Percentiles rank a stretch among this genome's conserved stretches.
phyloP scores from a whole-genome alignment of 2,888 invertebrate genomes.

The Auanema freiburgensis region DNA sequence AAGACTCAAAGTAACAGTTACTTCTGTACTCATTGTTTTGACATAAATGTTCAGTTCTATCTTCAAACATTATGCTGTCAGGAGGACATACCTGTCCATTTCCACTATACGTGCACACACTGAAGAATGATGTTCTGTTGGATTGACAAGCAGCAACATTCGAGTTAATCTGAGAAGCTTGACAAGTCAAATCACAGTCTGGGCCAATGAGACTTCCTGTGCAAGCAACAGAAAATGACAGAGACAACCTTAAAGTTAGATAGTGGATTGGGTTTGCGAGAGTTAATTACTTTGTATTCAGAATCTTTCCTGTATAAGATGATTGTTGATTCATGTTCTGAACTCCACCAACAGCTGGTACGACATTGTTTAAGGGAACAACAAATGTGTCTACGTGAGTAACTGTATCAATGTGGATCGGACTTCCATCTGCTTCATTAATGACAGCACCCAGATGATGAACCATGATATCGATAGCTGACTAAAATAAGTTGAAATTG shows the following conservation, averaged over 20 bases:
- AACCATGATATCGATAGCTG: slow-evolving; percentile 54
- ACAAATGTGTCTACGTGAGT: slow-evolving; percentile 55
- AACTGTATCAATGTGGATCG: slow-evolving; percentile 43
- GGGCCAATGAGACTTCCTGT: slow-evolving; percentile 51
- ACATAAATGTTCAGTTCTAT: too few species aligned
- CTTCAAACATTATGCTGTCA: neutral
- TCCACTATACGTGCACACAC: slow-evolving; percentile 44
- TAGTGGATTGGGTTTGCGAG: neutral
- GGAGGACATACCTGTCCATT: slow-evolving; percentile 21
- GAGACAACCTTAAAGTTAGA: slow-evolving; percentile 24
- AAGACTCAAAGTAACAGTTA: slow-evolving; percentile 2
- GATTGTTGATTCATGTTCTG: slow-evolving; percentile 39
- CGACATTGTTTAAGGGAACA: slow-evolving; percentile 35
- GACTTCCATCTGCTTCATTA: slow-evolving; percentile 27
- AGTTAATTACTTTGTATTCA: slow-evolving; percentile 45
- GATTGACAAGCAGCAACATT: slow-evolving; percentile 42
- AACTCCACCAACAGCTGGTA: slow-evolving; percentile 36
- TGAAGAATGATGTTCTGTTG: slow-evolving; percentile 51
- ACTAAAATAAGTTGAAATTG: slow-evolving; percentile 29
- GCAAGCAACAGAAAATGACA: slow-evolving; percentile 55
- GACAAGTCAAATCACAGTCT: slow-evolving; percentile 54
- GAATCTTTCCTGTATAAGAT: slow-evolving; percentile 42
- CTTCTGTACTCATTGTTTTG: too few species aligned
- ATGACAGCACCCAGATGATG: slow-evolving; percentile 57
- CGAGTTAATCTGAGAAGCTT: slow-evolving; percentile 37